These are phyloP conservation scores for Cygnus atratus DNA, from an alignment of 2,113 vertebrate species.

Conservation along the genomic window DNA sequence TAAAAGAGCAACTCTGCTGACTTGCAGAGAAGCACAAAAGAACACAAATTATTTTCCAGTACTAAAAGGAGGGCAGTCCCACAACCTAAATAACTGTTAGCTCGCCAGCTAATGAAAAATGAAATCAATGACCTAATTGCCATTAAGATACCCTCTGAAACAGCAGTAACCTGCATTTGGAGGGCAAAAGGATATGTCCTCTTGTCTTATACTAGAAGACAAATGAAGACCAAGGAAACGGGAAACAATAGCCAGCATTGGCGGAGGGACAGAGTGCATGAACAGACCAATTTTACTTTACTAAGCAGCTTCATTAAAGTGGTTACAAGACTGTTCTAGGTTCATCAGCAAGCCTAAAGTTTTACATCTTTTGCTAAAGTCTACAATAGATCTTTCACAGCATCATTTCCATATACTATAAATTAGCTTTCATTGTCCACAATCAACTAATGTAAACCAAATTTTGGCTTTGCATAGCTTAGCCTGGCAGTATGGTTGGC, in stretches of 20 bases:
- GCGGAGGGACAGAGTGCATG: not conserved
- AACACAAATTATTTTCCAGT: constrained; percentile 53
- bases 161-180: not conserved
- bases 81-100: constrained; percentile 13
- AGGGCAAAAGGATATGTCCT: not conserved
- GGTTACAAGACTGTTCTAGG: not conserved
- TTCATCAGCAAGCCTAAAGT: not conserved
- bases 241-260: not conserved
- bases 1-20: constrained; percentile 70
- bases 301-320: not conserved
- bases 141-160: not conserved
- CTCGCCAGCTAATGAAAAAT: not conserved
- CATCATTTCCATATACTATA: not conserved
- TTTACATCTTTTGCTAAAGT: not conserved
- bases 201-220: not conserved
- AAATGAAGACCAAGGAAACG: not conserved
- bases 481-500: not conserved
- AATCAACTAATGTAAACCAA: rapidly evolving
- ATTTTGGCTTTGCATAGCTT: not conserved
- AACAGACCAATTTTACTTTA: not conserved
- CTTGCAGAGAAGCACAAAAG: constrained; percentile 44
- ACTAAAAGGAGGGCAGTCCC: constrained; percentile 14
- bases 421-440: not conserved
- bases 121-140: constrained; percentile 1
- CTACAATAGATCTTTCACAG: not conserved